Evolutionary conservation across 37 sponge, comb jelly and placozoan species (phyloP), one percentile per base, ranked within the genome.

Genomic region (Spongilla lacustris): DNA sequence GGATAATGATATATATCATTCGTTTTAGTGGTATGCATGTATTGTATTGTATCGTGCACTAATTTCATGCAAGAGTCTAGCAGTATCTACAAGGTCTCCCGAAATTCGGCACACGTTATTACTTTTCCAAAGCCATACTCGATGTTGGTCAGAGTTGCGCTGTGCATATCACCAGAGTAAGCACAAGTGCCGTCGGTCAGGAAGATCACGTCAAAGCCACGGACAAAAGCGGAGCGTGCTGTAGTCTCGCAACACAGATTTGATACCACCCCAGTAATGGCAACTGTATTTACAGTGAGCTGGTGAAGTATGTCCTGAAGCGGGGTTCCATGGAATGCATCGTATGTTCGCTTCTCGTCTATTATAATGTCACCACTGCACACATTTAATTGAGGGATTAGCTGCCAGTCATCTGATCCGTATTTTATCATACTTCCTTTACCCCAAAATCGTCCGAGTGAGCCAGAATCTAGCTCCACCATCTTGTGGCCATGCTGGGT

Each of bases 1-100:
- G 98, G 96, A n/a, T 92, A 83, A 37, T 67, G 19, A 26, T 49
- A 49, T 58, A 58, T 41, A 17, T 58, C 0, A 10, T 4, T 46
- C 8, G 4, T 46, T 46, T 46, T 46, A 46, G 46, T 8, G 46
- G 46, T 8, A n/a, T n/a, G n/a, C n/a, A n/a, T n/a, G n/a, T n/a
- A n/a, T n/a, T n/a, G 21, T 58, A 58, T 58, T 58, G 58, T 58
- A 17, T 58, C 11, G 58, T 58, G 58, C 58, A 58, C 58, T 14
- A 10, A n/a, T n/a, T n/a, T n/a, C n/a, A n/a, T n/a, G n/a, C n/a
- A 10, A 58, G 58, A 1, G 19, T 58, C 21, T 58, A 17, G 1
- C 19, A 58, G 58, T 6, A 10, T 58, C 46, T 46, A 46, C 46
- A 58, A 58, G 21, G 58, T 58, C 14, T 58, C 14, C 11, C 58